phyloP scores from a whole-genome alignment of 2,888 invertebrate genomes.

The Malthinus seriepunctatus region DNA sequence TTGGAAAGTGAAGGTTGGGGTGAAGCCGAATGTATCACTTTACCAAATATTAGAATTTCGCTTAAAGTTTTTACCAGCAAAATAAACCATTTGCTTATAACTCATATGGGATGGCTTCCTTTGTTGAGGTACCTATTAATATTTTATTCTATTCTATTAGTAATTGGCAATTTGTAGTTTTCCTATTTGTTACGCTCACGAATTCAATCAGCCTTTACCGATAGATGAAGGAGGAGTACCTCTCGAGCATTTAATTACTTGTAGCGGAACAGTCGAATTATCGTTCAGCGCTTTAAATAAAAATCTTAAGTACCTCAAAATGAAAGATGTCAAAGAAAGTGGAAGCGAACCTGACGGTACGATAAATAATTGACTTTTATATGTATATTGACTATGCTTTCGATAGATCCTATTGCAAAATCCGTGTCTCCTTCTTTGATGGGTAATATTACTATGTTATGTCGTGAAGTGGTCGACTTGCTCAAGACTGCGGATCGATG shows the following conservation, averaged over 20 bases:
- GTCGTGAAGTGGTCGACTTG: constrained; percentile 85
- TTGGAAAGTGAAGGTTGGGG: constrained; percentile 72
- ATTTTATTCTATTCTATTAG: not conserved
- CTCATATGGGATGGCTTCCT: constrained; percentile 78
- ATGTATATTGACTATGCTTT: too few species aligned
- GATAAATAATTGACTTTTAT: not conserved
- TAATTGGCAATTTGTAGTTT: constrained; percentile 60
- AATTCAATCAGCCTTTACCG: constrained; percentile 64
- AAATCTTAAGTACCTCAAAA: constrained; percentile 48
- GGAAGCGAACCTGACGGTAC: constrained; percentile 35
- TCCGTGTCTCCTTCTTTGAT: constrained; percentile 69
- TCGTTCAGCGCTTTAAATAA: constrained; percentile 53
- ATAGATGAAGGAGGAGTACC: constrained; percentile 78
- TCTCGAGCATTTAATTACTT: constrained; percentile 86
- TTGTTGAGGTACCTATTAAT: constrained; percentile 67
- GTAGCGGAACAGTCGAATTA: constrained; percentile 69
- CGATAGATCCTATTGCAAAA: constrained; percentile 48
- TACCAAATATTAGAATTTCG: constrained; percentile 68
- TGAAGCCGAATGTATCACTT: constrained; percentile 66
- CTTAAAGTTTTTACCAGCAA: constrained; percentile 68
- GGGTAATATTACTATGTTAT: constrained; percentile 77
- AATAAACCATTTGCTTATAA: constrained; percentile 68
- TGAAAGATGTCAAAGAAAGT: constrained; percentile 37
- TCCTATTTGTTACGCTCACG: constrained; percentile 78
- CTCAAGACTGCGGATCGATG: constrained; percentile 81